Conservation (phyloP, 2,888 invertebrate genomes). For the Myopa tessellatipennis region DNA sequence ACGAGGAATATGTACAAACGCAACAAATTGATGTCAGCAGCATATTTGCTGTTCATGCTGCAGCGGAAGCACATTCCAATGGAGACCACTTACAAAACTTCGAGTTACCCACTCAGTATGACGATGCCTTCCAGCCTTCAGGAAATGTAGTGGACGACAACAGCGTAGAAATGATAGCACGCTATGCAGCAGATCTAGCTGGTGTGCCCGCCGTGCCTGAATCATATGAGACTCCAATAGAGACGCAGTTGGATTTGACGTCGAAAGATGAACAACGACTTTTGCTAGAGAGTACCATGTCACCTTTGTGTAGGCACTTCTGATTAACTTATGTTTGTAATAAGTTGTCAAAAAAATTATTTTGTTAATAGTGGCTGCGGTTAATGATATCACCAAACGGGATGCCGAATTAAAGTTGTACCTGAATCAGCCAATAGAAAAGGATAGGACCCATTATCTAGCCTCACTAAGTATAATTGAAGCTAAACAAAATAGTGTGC, state of each 20-base stretch:
- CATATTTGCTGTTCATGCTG: slow-evolving; percentile 1
- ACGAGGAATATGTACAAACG: slow-evolving; percentile 43
- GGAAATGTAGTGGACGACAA: slow-evolving; percentile 30
- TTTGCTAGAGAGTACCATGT: slow-evolving; percentile 54
- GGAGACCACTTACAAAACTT: slow-evolving; percentile 10
- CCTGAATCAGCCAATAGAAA: slow-evolving; percentile 46
- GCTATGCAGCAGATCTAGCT: slow-evolving; percentile 31
- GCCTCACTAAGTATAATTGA: not conserved
- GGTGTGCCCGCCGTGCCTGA: slow-evolving; percentile 16
- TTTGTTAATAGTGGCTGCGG: slow-evolving; percentile 52
- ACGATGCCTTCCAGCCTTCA: slow-evolving; percentile 40
- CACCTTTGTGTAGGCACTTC: slow-evolving; percentile 52
- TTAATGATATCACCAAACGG: slow-evolving; percentile 53
- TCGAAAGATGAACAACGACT: slow-evolving; percentile 50
- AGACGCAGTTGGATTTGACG: slow-evolving; percentile 37
- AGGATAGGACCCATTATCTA: slow-evolving; percentile 29
- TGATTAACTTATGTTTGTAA: not conserved
- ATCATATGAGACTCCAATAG: slow-evolving; percentile 26
- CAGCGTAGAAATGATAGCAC: slow-evolving; percentile 34
- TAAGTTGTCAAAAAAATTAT: not conserved
- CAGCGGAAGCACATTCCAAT: not conserved
- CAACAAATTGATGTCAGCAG: slow-evolving; percentile 26
- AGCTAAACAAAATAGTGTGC: not conserved
- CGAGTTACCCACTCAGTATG: slow-evolving; percentile 17
- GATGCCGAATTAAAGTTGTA: slow-evolving; percentile 52